These are phyloP conservation scores for Trachops cirrhosus DNA, from an alignment of 2,797 vertebrate species.

Conservation along the genomic window DNA sequence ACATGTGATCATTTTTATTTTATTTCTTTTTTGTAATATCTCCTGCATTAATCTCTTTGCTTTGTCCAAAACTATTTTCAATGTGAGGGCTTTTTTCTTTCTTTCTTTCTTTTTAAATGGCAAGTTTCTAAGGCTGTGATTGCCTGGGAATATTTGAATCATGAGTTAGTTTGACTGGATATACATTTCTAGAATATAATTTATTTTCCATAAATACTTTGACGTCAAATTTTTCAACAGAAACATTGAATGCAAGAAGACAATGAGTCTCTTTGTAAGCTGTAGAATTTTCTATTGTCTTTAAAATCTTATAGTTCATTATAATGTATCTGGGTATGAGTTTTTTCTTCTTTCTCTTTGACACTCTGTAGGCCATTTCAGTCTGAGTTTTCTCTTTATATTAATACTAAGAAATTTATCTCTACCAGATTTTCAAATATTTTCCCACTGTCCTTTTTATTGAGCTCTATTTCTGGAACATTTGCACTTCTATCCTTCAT, in stretches of 20 bases:
- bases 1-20: background rate
- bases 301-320: background rate
- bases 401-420: background rate
- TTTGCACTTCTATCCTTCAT: background rate
- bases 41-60: background rate
- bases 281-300: background rate
- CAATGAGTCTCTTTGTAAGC: background rate
- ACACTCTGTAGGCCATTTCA: background rate
- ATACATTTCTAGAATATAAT: background rate
- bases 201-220: conserved; percentile 19
- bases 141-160: background rate
- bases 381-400: background rate
- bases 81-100: too few species aligned
- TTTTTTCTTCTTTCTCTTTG: background rate
- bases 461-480: background rate
- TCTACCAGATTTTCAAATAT: background rate
- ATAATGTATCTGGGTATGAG: background rate
- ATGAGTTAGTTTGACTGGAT: background rate
- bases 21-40: background rate
- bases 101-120: background rate
- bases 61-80: background rate
- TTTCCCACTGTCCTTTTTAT: background rate
- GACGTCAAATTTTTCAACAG: background rate
- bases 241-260: background rate
- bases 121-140: background rate